phyloP scores from a whole-genome alignment of 2,888 invertebrate species.

The Acleris laterana region DNA sequence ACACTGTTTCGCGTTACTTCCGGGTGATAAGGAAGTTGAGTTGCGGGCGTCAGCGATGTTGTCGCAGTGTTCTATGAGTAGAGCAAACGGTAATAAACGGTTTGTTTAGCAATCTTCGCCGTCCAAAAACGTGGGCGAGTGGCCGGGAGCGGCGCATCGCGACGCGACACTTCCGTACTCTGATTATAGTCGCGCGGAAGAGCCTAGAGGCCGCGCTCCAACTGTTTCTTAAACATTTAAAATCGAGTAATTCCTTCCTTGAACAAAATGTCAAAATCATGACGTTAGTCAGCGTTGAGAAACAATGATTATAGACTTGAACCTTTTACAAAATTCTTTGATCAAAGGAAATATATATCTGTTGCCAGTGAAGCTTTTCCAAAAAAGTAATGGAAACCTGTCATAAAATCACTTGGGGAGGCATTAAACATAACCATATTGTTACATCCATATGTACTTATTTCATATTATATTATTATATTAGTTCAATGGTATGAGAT shows the following conservation, averaged over 20 bases:
- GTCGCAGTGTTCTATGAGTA: slow-evolving; percentile 50
- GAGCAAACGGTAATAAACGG: slow-evolving; percentile 35
- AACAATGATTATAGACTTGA: too few relatives aligned
- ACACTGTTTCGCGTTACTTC: slow-evolving; percentile 48
- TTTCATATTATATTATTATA: slow-evolving; percentile 41
- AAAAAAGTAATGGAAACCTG: too few relatives aligned
- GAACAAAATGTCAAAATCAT: too few relatives aligned
- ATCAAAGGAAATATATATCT: too few relatives aligned
- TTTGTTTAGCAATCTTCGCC: slow-evolving; percentile 44
- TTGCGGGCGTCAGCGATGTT: slow-evolving; percentile 49
- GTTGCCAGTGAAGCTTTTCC: too few relatives aligned
- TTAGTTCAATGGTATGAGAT: slow-evolving; percentile 62
- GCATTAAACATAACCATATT: neutral
- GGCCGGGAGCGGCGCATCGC: slow-evolving; percentile 47
- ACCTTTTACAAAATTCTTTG: too few relatives aligned
- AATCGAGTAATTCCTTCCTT: slow-evolving; percentile 41
- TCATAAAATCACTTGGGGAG: neutral
- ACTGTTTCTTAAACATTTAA: slow-evolving; percentile 50
- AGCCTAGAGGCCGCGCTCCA: slow-evolving; percentile 61
- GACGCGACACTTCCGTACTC: slow-evolving; percentile 66
- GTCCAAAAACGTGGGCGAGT: slow-evolving; percentile 51
- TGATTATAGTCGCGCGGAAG: slow-evolving; percentile 78
- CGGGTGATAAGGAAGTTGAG: slow-evolving; percentile 68
- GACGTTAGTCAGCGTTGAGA: too few relatives aligned
- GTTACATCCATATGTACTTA: slow-evolving; percentile 44